These are phyloP conservation scores for Charina bottae DNA, from an alignment of 2,113 vertebrate species.

Conservation along the genomic window DNA sequence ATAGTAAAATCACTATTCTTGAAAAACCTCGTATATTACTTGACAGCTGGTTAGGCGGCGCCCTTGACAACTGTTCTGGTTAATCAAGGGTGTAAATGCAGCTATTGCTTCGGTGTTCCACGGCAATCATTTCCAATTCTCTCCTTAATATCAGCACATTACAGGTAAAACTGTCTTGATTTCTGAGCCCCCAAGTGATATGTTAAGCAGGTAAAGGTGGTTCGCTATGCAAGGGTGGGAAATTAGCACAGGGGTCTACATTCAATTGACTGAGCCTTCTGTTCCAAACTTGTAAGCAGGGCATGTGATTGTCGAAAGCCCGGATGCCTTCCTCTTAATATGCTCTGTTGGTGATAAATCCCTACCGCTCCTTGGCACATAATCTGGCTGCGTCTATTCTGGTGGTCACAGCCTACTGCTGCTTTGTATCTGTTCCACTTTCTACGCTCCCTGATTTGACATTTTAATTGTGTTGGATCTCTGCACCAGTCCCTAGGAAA, in stretches of 20 bases:
- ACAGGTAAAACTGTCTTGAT: constrained; percentile 42
- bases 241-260: constrained; percentile 31
- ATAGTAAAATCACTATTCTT: constrained; percentile 63
- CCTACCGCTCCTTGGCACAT: neutral
- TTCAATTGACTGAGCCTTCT: neutral
- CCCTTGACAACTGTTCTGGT: constrained; percentile 69
- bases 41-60: constrained; percentile 60
- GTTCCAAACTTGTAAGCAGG: neutral
- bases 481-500: constrained; percentile 51
- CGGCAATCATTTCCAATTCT: constrained; percentile 34
- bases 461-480: constrained; percentile 52
- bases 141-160: constrained; percentile 52
- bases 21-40: constrained; percentile 55
- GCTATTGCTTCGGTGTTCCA: constrained; percentile 37
- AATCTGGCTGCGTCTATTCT: neutral
- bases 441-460: constrained; percentile 38
- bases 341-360: neutral
- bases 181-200: constrained; percentile 39
- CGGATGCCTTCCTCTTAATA: neutral
- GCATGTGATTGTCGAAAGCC: constrained; percentile 23
- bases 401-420: neutral
- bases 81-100: constrained; percentile 72
- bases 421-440: constrained; percentile 6
- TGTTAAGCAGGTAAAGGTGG: neutral
- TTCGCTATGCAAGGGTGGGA: constrained; percentile 19